These are phyloP conservation scores for Lithophane semibrunnea DNA, from an alignment of 2,888 invertebrate genomes.

Conservation along the genomic window DNA sequence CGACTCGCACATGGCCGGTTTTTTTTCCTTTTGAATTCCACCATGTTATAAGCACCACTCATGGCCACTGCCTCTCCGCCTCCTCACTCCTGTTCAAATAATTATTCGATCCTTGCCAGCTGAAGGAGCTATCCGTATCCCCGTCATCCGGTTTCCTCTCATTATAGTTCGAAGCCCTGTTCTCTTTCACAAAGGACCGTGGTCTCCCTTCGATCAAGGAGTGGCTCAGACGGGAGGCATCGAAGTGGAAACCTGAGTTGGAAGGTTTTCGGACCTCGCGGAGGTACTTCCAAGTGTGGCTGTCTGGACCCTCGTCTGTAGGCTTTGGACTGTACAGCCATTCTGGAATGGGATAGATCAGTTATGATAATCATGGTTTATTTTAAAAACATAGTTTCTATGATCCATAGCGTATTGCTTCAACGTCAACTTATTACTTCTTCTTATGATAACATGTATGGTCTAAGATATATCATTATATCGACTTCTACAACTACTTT, in stretches of 20 bases:
- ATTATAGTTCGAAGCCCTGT: slow-evolving; percentile 71
- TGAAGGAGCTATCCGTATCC: slow-evolving; percentile 87
- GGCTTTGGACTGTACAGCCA: slow-evolving; percentile 87
- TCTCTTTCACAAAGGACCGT: slow-evolving; percentile 70
- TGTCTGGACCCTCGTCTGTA: slow-evolving; percentile 76
- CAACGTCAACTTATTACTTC: too few relatives aligned
- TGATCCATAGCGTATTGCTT: too few relatives aligned
- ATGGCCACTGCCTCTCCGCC: slow-evolving; percentile 62
- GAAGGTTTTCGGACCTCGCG: slow-evolving; percentile 86
- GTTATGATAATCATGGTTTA: neutral
- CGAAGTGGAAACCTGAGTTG: slow-evolving; percentile 86
- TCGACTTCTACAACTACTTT: too few relatives aligned
- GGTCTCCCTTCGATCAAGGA: slow-evolving; percentile 74
- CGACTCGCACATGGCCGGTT: too few relatives aligned
- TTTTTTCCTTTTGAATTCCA: neutral
- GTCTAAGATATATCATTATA: too few relatives aligned
- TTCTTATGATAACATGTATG: too few relatives aligned
- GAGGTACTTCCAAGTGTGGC: slow-evolving; percentile 88
- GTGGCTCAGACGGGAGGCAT: slow-evolving; percentile 79
- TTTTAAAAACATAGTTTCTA: slow-evolving; percentile 19
- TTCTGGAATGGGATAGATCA: slow-evolving; percentile 73
- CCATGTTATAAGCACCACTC: slow-evolving; percentile 23
- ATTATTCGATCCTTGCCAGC: slow-evolving; percentile 84
- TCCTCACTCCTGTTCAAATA: slow-evolving; percentile 70
- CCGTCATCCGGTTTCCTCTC: slow-evolving; percentile 78